These are phyloP conservation scores for Drosophila pachea DNA, from an alignment of 1,140 invertebrate genomes.

Conservation along the genomic window DNA sequence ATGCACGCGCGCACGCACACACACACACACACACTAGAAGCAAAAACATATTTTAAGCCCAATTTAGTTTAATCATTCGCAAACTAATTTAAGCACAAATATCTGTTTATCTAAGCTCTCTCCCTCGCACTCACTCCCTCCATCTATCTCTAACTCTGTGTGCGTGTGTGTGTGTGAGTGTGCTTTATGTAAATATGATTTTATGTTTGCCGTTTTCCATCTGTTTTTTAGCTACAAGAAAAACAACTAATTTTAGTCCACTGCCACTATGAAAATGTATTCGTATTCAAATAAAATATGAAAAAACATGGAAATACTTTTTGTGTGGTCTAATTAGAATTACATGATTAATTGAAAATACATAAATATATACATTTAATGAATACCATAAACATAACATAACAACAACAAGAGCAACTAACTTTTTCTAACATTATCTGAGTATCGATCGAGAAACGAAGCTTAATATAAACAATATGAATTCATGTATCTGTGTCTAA, in stretches of 20 bases:
- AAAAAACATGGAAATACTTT: conserved; percentile 13
- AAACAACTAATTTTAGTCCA: conserved; percentile 19
- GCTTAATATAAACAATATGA: conserved; percentile 21
- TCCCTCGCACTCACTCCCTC: no score
- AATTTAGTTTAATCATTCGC: conserved; percentile 66
- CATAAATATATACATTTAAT: conserved; percentile 35
- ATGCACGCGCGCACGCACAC: conserved; percentile 3
- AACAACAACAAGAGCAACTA: conserved; percentile 30
- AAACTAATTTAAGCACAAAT: conserved; percentile 56
- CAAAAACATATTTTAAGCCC: conserved; percentile 64
- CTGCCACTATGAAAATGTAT: conserved; percentile 32
- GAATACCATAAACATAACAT: conserved; percentile 34
- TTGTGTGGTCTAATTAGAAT: conserved; percentile 46
- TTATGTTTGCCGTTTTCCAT: conserved; percentile 17
- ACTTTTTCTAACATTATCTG: conserved; percentile 15
- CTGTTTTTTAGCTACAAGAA: conserved; percentile 8
- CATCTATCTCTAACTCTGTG: conserved; percentile 20
- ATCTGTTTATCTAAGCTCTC: conserved; percentile 19
- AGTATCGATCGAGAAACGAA: conserved; percentile 1
- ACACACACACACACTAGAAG: conserved; percentile 20
- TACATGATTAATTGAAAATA: conserved; percentile 3
- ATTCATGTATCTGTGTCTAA: conserved; percentile 65
- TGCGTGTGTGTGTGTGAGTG: conserved; percentile 21
- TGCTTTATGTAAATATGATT: conserved; percentile 57
- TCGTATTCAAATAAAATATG: conserved; percentile 30